Evolutionary conservation across 2,888 invertebrate species (phyloP).

Genomic region (Exephanes ischioxanthus): DNA sequence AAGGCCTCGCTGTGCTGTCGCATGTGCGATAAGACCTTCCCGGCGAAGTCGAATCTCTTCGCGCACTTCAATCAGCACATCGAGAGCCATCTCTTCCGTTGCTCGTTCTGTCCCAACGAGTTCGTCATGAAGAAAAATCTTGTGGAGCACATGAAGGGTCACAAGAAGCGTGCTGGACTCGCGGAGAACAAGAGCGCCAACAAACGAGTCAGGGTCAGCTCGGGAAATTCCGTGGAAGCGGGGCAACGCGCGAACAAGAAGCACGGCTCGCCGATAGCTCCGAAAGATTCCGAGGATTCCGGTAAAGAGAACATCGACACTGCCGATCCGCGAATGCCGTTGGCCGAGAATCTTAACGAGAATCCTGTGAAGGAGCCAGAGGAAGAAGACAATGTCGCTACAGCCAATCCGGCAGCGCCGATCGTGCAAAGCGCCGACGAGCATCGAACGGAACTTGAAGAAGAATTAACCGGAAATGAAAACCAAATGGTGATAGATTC

Average conservation of each 20-base stretch:
- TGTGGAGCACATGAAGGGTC: slow-evolving; percentile 35
- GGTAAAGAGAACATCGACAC: background rate
- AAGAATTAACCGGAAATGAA: background rate
- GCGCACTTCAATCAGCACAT: slow-evolving; percentile 57
- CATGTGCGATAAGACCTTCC: slow-evolving; percentile 53
- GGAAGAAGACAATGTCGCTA: background rate
- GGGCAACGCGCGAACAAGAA: background rate
- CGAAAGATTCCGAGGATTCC: background rate
- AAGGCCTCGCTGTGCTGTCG: slow-evolving; percentile 40
- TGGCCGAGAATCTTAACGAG: background rate
- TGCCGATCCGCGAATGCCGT: background rate
- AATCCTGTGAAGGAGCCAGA: background rate
- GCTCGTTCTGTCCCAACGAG: slow-evolving; percentile 41
- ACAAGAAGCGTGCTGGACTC: background rate
- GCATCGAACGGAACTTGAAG: background rate
- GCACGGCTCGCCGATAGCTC: background rate
- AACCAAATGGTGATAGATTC: background rate
- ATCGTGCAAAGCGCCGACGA: background rate
- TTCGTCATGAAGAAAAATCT: slow-evolving; percentile 58
- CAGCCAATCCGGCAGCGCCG: background rate
- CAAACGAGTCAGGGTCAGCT: slow-evolving; percentile 22
- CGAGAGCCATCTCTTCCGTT: slow-evolving; percentile 61
- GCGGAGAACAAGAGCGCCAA: slow-evolving; percentile 4
- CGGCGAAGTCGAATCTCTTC: slow-evolving; percentile 33
- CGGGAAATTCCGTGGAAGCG: background rate